phyloP scores from a whole-genome alignment of 2,113 vertebrate species.

The Phaethornis superciliosus region DNA sequence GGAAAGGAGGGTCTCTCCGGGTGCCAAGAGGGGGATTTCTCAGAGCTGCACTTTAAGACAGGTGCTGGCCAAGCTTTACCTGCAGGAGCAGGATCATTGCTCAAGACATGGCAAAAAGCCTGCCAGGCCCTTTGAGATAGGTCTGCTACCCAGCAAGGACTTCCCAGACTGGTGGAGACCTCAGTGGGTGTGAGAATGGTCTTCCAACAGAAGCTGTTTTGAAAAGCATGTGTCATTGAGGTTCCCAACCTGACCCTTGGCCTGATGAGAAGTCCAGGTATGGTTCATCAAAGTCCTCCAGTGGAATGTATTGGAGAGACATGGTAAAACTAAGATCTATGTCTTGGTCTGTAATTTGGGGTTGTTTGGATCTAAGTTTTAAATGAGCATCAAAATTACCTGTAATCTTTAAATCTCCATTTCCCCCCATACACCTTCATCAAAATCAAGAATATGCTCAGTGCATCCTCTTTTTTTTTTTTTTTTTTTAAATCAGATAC shows the following conservation, averaged over 20 bases:
- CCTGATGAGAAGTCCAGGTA: rapidly evolving
- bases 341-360: neutral
- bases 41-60: neutral
- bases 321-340: neutral
- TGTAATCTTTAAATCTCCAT: neutral
- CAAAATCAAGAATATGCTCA: neutral
- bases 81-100: neutral
- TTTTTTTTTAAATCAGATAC: neutral
- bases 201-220: neutral
- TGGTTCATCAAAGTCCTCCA: neutral
- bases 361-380: neutral
- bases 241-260: neutral
- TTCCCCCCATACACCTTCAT: neutral
- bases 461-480: neutral
- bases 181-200: neutral
- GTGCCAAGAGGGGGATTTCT: neutral
- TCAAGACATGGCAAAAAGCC: neutral
- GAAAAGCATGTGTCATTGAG: neutral
- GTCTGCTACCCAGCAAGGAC: neutral
- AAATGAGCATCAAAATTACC: neutral
- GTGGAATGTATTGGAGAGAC: neutral
- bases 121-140: neutral
- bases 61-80: neutral
- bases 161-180: neutral
- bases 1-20: rapidly evolving